phyloP scores from a whole-genome alignment of 2,888 invertebrate genomes.

The Ypsolopha scabrella region DNA sequence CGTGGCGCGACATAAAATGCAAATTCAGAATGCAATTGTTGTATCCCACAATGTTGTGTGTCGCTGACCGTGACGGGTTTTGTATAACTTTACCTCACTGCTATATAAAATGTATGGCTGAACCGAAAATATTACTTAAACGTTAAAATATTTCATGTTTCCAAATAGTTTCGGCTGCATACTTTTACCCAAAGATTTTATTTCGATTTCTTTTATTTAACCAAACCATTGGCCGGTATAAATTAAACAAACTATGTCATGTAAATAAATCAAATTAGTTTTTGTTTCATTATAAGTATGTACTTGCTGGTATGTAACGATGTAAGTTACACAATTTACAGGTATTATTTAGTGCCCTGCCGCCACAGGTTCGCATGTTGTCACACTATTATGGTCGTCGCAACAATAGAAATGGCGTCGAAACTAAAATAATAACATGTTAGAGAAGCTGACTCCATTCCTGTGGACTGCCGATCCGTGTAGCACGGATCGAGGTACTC shows the following conservation, averaged over 20 bases:
- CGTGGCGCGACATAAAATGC: constrained; percentile 45
- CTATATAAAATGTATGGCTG: too few species aligned
- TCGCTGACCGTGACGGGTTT: constrained; percentile 46
- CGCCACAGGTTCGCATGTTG: not conserved
- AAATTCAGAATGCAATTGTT: constrained; percentile 54
- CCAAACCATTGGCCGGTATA: too few species aligned
- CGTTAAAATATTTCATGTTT: too few species aligned
- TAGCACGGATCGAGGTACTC: constrained; percentile 20
- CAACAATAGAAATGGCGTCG: constrained; percentile 14
- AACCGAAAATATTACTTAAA: too few species aligned
- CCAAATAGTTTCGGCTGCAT: too few species aligned
- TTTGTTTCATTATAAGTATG: not conserved
- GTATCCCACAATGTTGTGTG: constrained; percentile 31
- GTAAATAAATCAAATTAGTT: not conserved
- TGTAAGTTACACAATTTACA: not conserved
- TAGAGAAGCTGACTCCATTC: constrained; percentile 43
- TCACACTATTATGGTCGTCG: constrained; percentile 7
- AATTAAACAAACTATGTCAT: not conserved
- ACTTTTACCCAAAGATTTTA: too few species aligned
- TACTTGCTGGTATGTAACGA: not conserved
- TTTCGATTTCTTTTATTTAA: too few species aligned
- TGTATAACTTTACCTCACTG: constrained; percentile 13
- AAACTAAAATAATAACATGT: constrained; percentile 28
- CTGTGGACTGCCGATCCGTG: constrained; percentile 42
- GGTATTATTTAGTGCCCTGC: not conserved